A percentile compares a stretch with the other conserved stretches of the same genome.
Evolutionary conservation across 2,113 vertebrate genomes (phyloP).

Genomic region (Paraplagusia blochii): DNA sequence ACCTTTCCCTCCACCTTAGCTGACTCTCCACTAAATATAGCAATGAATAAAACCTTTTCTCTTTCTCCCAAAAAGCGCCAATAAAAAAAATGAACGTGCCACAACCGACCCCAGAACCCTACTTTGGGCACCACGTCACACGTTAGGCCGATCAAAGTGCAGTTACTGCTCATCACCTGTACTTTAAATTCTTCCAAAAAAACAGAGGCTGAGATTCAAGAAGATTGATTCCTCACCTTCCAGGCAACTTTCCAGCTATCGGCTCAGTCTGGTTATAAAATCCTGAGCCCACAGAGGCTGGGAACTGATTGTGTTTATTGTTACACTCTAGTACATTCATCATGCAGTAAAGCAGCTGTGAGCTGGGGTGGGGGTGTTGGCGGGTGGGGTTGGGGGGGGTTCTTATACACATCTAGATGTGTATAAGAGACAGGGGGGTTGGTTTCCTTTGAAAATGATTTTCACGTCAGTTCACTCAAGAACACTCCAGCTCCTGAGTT

Average conservation of each 20-base stretch:
- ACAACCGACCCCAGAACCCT: too few species aligned
- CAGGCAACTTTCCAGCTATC: background rate
- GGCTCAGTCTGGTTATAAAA: background rate
- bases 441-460: constrained; percentile 1
- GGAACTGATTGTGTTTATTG: background rate
- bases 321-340: background rate
- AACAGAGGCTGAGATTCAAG: background rate
- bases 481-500: background rate
- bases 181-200: constrained; percentile 21
- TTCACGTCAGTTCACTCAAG: background rate
- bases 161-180: constrained; percentile 14
- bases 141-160: constrained; percentile 1
- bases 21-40: too few species aligned
- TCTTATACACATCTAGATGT: too few species aligned
- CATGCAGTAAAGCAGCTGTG: background rate
- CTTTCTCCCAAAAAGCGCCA: too few species aligned
- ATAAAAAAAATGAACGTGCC: too few species aligned
- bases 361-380: too few species aligned
- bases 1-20: too few species aligned
- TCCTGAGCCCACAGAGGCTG: background rate
- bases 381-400: background rate
- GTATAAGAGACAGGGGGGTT: too few species aligned
- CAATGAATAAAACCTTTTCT: too few species aligned
- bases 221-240: constrained; percentile 1
- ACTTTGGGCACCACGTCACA: background rate